Base-by-base conservation (phyloP, 2,797 vertebrate genomes). In the Leptodactylus fallax region DNA sequence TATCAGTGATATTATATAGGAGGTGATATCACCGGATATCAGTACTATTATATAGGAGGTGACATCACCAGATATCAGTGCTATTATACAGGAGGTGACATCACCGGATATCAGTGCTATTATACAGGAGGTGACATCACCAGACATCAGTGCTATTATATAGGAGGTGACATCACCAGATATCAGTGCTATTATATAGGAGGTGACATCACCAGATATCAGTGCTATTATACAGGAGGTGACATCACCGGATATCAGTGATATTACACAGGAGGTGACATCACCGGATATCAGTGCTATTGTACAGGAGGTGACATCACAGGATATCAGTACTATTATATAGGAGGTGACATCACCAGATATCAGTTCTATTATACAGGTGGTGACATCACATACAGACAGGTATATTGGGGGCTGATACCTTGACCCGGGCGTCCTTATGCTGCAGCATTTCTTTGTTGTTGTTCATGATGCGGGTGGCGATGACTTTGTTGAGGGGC, bases 361-460 rank as follows among this genome's bases (percentile, higher is more conserved):
- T n/a, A n/a, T n/a, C n/a, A n/a, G n/a, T n/a, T n/a, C n/a, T 25
- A 19, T 72, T 17, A 17, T 7, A 63, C 21, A 65, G 63, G 63
- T 25, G 10, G n/a, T 23, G 63, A 63, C 21, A 61, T 61, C 60
- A 61, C 36, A 36, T 36, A 36, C 36, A 36, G 36, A 58, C 60
- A 61, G 8, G n/a, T 9, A 25, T 61, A n/a, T 7, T 7, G 11
- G 1, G 0, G 25, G 65, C 65, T 25, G 2, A 2, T 92, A 99
- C 98, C 97, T 98, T 99, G 3, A 99, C 97, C 1, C 98, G 95
- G 0, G 91, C 86, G 72, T 99, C 98, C 91, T 99, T 99, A 91
- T 96, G 94, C 71, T 88, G 90, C 6, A 99, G 95, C 97, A 99
- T 96, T 76, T 95, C 88, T 90, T 93, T 90, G 91, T 96, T 99